These are phyloP conservation scores for Busseola fusca DNA, from an alignment of 2,888 invertebrate genomes.

Conservation along the genomic window DNA sequence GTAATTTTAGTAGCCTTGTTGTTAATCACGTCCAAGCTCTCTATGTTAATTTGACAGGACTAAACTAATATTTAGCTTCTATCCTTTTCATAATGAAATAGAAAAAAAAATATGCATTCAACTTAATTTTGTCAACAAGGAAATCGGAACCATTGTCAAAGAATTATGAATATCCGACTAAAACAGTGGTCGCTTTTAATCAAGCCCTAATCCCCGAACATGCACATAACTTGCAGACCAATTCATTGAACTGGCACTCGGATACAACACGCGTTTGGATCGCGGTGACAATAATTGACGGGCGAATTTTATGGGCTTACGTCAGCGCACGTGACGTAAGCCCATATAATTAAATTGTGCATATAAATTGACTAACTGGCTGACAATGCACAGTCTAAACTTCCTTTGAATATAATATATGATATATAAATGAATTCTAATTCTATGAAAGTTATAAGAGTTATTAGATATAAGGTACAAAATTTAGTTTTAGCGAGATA, in stretches of 20 bases:
- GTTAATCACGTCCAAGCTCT: too few species aligned
- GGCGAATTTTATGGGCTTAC: constrained; percentile 39
- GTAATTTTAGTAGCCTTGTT: too few species aligned
- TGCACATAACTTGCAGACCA: constrained; percentile 5
- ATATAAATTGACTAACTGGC: neutral
- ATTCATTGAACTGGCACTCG: constrained; percentile 28
- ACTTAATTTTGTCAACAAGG: too few species aligned
- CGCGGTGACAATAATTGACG: constrained; percentile 22
- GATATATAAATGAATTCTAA: too few species aligned
- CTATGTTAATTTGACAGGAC: too few species aligned
- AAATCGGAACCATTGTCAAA: neutral
- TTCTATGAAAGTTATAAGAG: too few species aligned
- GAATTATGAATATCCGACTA: constrained; percentile 21
- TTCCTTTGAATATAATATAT: too few species aligned
- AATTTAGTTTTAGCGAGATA: too few species aligned
- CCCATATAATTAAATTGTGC: neutral
- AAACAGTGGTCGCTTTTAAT: constrained; percentile 27
- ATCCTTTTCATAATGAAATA: too few species aligned
- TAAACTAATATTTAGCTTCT: too few species aligned
- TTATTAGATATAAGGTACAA: too few species aligned
- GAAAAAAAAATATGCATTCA: too few species aligned
- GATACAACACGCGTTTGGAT: neutral
- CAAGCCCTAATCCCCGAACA: constrained; percentile 22
- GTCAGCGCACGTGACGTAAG: constrained; percentile 4
- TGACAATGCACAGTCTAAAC: neutral